phyloP scores from a whole-genome alignment of 1,140 invertebrate species.

The Penaeus vannamei region DNA sequence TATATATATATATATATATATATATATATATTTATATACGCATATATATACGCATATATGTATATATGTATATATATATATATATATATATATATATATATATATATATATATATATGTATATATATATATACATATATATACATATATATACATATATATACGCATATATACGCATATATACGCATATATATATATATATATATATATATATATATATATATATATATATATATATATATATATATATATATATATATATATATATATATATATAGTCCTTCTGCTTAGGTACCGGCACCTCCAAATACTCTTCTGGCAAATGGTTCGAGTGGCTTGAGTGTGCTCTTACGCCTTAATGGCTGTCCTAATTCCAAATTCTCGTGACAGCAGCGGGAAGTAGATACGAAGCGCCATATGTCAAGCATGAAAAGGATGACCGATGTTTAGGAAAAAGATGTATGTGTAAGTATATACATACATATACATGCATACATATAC shows the following conservation, averaged over 20 bases:
- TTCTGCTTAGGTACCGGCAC: no score
- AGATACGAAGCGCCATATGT: no score
- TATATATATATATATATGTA: constrained; percentile 4
- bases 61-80: not conserved
- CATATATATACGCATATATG: constrained; percentile 7
- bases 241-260: no score
- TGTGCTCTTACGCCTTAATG: no score
- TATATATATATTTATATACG: not conserved
- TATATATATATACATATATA: constrained; percentile 14
- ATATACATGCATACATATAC: not conserved
- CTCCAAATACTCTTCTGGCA: not conserved
- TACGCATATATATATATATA: constrained; percentile 12
- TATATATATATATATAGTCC: no score
- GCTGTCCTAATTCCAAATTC: no score
- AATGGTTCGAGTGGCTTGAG: no score
- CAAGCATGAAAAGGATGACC: no score
- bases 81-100: not conserved
- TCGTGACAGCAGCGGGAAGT: no score
- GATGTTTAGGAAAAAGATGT: no score
- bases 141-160: constrained; percentile 13
- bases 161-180: constrained; percentile 26
- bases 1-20: constrained; percentile 4
- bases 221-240: not conserved
- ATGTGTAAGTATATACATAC: constrained; percentile 7
- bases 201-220: not conserved